Percentiles rank a stretch among this genome's conserved stretches.
These are phyloP conservation scores for Amphipyra berbera DNA, from an alignment of 2,888 invertebrate genomes.

Conservation along the genomic window DNA sequence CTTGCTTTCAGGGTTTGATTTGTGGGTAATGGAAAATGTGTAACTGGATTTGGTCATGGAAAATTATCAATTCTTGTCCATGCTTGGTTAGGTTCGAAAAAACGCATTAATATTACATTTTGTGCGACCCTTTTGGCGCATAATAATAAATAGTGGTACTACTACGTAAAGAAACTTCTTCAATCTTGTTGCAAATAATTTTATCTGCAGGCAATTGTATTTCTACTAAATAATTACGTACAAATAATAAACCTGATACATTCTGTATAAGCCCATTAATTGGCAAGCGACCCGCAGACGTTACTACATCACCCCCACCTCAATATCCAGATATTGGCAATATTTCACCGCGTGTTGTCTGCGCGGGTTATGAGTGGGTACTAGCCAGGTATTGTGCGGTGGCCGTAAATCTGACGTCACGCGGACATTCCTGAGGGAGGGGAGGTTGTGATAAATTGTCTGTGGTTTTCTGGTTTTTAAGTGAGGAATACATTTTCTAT, in stretches of 20 bases:
- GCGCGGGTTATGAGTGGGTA: conserved; percentile 20
- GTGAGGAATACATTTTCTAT: conserved; percentile 12
- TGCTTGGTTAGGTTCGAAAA: too few relatives aligned
- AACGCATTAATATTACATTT: too few relatives aligned
- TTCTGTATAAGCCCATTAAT: not conserved
- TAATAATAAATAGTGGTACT: too few relatives aligned
- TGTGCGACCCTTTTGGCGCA: too few relatives aligned
- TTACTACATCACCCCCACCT: conserved; percentile 9
- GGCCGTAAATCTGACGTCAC: conserved; percentile 41
- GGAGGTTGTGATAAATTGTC: conserved; percentile 27
- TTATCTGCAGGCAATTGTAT: not conserved
- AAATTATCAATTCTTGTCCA: too few relatives aligned
- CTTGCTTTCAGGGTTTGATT: too few relatives aligned
- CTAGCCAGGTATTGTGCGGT: conserved; percentile 47
- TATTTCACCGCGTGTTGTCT: conserved; percentile 40
- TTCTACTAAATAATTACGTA: not conserved
- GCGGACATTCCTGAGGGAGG: conserved; percentile 9
- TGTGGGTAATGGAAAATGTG: too few relatives aligned
- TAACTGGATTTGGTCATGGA: too few relatives aligned
- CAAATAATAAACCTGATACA: not conserved
- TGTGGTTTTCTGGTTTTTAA: conserved; percentile 15
- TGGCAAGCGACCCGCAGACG: conserved; percentile 4
- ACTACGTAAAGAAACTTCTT: too few relatives aligned
- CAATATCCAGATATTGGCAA: conserved; percentile 45
- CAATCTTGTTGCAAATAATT: not conserved